Percentiles rank a stretch among this genome's conserved stretches.
Conservation (phyloP, 2,888 invertebrate genomes). For the Aspidiotus destructor region DNA sequence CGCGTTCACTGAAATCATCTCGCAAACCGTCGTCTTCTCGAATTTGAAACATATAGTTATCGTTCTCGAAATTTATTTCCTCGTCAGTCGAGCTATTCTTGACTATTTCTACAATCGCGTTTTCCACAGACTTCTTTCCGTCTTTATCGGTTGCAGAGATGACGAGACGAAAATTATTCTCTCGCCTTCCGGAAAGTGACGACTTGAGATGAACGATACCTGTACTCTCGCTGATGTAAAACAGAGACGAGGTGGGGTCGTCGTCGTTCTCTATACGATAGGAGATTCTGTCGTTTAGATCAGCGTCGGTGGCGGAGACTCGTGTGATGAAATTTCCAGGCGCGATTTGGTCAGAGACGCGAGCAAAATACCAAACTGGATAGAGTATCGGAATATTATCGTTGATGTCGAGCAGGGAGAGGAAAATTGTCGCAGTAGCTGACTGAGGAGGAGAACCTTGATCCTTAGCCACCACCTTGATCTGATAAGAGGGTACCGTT, state of each 20-base stretch:
- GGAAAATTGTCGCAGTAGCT: conserved; percentile 74
- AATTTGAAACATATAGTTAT: conserved; percentile 67
- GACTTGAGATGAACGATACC: conserved; percentile 64
- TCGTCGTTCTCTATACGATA: conserved; percentile 18
- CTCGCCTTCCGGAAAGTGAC: conserved; percentile 53
- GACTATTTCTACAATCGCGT: conserved; percentile 71
- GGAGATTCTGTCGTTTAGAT: conserved; percentile 14
- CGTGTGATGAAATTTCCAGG: conserved; percentile 58
- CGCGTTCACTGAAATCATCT: conserved; percentile 52
- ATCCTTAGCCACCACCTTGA: conserved; percentile 80
- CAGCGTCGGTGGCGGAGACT: conserved; percentile 70
- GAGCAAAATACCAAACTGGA: conserved; percentile 73
- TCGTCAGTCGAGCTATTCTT: conserved; percentile 60
- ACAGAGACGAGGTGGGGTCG: conserved; percentile 51
- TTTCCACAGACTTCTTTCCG: conserved; percentile 58
- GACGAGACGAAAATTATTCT: conserved; percentile 57
- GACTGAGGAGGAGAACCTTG: conserved; percentile 83
- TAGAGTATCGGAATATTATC: conserved; percentile 89
- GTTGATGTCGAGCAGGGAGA: conserved; percentile 76
- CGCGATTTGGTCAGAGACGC: conserved; percentile 58
- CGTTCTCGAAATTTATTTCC: conserved; percentile 63
- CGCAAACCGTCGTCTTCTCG: conserved; percentile 66
- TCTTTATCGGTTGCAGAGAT: conserved; percentile 75
- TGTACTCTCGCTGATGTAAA: conserved; percentile 65
- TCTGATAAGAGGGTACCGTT: conserved; percentile 62